Percentiles rank a stretch among this genome's conserved stretches.
phyloP scores from a whole-genome alignment of 2,888 invertebrate species.

The Bibio marci region DNA sequence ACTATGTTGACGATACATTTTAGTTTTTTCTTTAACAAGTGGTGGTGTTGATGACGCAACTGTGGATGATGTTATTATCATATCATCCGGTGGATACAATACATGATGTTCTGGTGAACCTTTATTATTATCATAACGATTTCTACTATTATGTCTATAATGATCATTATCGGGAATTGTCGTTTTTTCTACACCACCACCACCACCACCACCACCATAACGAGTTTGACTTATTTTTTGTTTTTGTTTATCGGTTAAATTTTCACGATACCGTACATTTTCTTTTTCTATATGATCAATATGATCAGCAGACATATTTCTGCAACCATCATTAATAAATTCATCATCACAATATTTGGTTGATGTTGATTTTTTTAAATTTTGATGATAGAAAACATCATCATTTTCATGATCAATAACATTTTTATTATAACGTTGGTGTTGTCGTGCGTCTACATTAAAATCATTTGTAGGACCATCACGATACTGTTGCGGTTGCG shows the following conservation, averaged over 20 bases:
- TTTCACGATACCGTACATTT: slow-evolving; percentile 15
- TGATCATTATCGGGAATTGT: background rate
- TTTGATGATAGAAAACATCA: background rate
- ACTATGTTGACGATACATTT: no score
- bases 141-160: background rate
- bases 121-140: no score
- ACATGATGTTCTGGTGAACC: no score
- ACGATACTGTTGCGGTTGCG: no score
- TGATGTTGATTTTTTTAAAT: background rate
- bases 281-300: slow-evolving; percentile 10
- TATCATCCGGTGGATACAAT: no score
- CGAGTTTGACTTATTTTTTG: background rate
- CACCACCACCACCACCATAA: background rate
- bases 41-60: no score
- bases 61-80: no score
- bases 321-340: slow-evolving; percentile 4
- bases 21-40: no score
- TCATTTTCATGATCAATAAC: no score
- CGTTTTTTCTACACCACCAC: background rate
- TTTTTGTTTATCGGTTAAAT: slow-evolving; percentile 27
- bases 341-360: slow-evolving; percentile 20
- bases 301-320: background rate
- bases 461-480: no score
- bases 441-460: no score
- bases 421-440: no score